Evolutionary conservation across 2,888 invertebrate genomes (phyloP).

Genomic region (Drosophila mulleri): DNA sequence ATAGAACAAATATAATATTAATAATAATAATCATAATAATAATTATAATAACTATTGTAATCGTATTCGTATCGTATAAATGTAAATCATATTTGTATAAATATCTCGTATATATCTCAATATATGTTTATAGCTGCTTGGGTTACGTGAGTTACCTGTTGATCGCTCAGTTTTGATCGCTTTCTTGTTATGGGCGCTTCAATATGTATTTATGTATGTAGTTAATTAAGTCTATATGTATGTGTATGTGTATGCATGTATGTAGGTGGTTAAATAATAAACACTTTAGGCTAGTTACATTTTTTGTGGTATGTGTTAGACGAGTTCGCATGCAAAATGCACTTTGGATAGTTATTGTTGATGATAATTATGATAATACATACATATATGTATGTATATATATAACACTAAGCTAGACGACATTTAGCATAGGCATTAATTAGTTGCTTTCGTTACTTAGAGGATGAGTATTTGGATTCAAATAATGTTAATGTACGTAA

Average conservation of each 20-base stretch:
- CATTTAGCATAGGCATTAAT: slow-evolving; percentile 78
- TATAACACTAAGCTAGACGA: slow-evolving; percentile 68
- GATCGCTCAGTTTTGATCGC: slow-evolving; percentile 62
- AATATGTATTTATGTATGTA: slow-evolving; percentile 11
- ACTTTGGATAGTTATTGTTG: slow-evolving; percentile 50
- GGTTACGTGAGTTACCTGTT: slow-evolving; percentile 39
- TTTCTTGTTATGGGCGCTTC: slow-evolving; percentile 16
- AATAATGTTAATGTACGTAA: slow-evolving; percentile 38
- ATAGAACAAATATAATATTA: slow-evolving; percentile 61
- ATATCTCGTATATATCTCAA: slow-evolving; percentile 31
- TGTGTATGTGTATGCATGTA: slow-evolving; percentile 31
- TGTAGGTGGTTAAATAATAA: slow-evolving; percentile 62
- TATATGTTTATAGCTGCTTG: slow-evolving; percentile 38
- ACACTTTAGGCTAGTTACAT: slow-evolving; percentile 59
- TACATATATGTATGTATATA: neutral
- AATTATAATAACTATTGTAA: slow-evolving; percentile 45
- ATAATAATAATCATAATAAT: slow-evolving; percentile 29
- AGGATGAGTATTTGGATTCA: slow-evolving; percentile 58
- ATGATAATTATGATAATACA: slow-evolving; percentile 22
- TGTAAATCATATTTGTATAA: slow-evolving; percentile 25
- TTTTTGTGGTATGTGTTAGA: slow-evolving; percentile 36
- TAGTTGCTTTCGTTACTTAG: slow-evolving; percentile 76
- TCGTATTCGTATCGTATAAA: slow-evolving; percentile 41
- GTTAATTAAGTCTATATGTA: slow-evolving; percentile 38
- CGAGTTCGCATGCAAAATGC: slow-evolving; percentile 46